These are phyloP conservation scores for Platycheirus albimanus DNA, from an alignment of 2,888 invertebrate species.

Conservation along the genomic window DNA sequence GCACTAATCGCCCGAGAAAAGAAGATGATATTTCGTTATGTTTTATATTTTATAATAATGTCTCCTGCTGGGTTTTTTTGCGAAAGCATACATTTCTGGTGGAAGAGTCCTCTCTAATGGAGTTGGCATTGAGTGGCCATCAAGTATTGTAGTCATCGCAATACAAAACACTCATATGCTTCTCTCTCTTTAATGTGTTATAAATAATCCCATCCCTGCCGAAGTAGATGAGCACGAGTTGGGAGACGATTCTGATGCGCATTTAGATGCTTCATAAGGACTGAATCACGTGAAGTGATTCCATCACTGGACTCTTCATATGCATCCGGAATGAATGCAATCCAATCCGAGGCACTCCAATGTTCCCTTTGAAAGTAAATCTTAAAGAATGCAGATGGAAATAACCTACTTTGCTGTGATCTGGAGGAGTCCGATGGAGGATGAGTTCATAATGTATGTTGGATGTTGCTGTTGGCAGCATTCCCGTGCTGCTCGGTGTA, in stretches of 20 bases:
- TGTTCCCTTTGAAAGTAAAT: background rate
- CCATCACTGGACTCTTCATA: constrained; percentile 25
- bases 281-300: constrained; percentile 26
- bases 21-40: constrained; percentile 28
- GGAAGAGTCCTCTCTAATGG: constrained; percentile 66
- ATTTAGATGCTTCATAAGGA: constrained; percentile 28
- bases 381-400: background rate
- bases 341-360: background rate
- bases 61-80: constrained; percentile 50
- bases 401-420: no score
- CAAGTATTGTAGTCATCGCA: constrained; percentile 36
- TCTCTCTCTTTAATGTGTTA: constrained; percentile 37
- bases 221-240: constrained; percentile 12
- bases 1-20: constrained; percentile 32
- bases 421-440: no score
- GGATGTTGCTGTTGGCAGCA: no score
- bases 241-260: background rate
- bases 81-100: constrained; percentile 11
- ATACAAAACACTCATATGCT: constrained; percentile 7
- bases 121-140: constrained; percentile 73
- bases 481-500: no score
- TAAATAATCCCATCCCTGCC: constrained; percentile 59
- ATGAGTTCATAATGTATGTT: no score
- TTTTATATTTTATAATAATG: constrained; percentile 1
- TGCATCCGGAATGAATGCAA: constrained; percentile 43